Evolutionary conservation across 2,797 vertebrate species (phyloP).

Genomic region (Anomalospiza imberbis): DNA sequence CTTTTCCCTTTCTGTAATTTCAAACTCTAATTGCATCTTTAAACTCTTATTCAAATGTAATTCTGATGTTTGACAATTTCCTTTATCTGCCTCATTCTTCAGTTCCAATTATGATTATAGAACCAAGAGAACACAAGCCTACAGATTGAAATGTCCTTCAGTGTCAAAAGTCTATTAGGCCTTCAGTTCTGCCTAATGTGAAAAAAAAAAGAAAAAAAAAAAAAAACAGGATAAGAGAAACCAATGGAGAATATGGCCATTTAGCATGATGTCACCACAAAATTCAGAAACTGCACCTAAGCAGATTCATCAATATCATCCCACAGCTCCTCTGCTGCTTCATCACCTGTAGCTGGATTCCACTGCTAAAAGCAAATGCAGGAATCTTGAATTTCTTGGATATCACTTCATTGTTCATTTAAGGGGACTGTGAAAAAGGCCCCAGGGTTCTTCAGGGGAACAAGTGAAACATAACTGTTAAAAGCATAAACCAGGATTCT

Average conservation of each 20-base stretch:
- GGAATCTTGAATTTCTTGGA: not conserved
- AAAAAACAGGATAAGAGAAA: not conserved
- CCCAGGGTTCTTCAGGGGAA: not conserved
- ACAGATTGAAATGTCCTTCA: not conserved
- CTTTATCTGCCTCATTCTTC: not conserved
- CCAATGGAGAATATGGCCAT: not conserved
- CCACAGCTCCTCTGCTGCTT: not conserved
- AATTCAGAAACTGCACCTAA: not conserved
- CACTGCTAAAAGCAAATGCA: not conserved
- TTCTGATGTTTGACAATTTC: not conserved
- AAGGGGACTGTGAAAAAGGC: not conserved
- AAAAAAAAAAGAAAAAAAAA: not conserved
- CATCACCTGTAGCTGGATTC: not conserved
- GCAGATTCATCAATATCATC: not conserved
- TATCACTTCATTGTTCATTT: not conserved
- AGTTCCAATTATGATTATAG: not conserved
- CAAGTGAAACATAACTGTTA: not conserved
- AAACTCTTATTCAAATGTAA: constrained; percentile 3
- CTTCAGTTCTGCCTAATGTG: not conserved
- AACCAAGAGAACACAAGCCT: not conserved
- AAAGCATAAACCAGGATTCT: not conserved
- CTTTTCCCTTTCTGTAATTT: not conserved
- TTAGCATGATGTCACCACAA: not conserved
- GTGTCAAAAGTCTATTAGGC: not conserved
- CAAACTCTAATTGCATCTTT: not conserved